Conservation (phyloP, 2,888 invertebrate genomes). For the Raillietiella orientalis region DNA sequence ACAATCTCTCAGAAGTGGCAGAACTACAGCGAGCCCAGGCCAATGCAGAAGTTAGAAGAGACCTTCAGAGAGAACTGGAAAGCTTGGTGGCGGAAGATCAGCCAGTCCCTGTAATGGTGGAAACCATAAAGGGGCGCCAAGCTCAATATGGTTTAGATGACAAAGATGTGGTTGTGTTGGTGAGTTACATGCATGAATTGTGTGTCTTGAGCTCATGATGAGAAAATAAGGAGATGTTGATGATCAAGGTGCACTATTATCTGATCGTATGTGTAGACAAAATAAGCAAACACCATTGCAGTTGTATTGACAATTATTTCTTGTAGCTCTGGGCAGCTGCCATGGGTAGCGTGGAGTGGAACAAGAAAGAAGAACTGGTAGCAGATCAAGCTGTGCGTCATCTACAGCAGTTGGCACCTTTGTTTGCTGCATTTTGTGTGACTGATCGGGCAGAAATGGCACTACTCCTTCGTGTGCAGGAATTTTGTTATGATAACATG, state of each 20-base stretch:
- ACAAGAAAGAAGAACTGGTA: slow-evolving; percentile 85
- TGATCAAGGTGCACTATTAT: too few relatives aligned
- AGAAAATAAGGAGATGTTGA: too few relatives aligned
- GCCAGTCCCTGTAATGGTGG: slow-evolving; percentile 48
- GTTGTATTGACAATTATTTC: slow-evolving; percentile 1
- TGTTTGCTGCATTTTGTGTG: slow-evolving; percentile 58
- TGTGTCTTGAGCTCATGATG: neutral
- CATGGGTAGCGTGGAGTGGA: slow-evolving; percentile 90
- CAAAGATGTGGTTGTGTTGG: slow-evolving; percentile 57
- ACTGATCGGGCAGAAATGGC: slow-evolving; percentile 57
- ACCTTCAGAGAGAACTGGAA: slow-evolving; percentile 33
- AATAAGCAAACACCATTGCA: too few relatives aligned
- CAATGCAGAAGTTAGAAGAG: slow-evolving; percentile 41
- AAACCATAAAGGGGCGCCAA: slow-evolving; percentile 57
- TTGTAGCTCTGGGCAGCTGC: slow-evolving; percentile 63
- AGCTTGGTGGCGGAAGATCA: slow-evolving; percentile 63
- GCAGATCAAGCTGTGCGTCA: slow-evolving; percentile 45
- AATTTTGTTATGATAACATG: slow-evolving; percentile 96
- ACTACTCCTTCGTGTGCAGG: slow-evolving; percentile 69
- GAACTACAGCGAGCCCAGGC: slow-evolving; percentile 21
- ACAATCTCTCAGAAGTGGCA: slow-evolving; percentile 40
- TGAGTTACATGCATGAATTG: slow-evolving; percentile 17
- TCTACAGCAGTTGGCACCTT: slow-evolving; percentile 32
- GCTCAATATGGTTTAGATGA: slow-evolving; percentile 50
- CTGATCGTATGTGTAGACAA: too few relatives aligned